Conservation (phyloP, 1,140 invertebrate genomes). For the Ceratina australensis region DNA sequence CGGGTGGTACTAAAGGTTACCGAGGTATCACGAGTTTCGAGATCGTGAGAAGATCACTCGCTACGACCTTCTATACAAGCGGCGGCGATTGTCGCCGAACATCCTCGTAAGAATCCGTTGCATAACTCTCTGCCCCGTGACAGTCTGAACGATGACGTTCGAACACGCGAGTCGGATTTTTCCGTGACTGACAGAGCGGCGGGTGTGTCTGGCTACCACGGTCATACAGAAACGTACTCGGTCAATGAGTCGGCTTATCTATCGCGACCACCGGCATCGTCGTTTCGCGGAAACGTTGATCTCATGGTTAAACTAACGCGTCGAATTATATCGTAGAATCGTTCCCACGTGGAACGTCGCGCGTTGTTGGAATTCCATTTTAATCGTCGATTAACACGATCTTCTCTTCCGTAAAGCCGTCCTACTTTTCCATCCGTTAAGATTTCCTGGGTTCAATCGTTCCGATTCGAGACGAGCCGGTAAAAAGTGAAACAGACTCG, state of each 20-base stretch:
- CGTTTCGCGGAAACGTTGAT: conserved; percentile 16
- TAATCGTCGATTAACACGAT: conserved; percentile 29
- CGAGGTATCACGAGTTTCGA: not conserved
- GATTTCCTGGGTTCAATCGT: not conserved
- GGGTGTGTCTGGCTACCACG: conserved; percentile 19
- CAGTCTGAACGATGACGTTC: conserved; percentile 9
- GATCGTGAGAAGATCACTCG: not conserved
- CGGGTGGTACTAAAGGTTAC: conserved; percentile 35
- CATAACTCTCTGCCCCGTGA: conserved; percentile 24
- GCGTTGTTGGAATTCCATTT: not conserved
- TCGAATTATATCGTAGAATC: conserved; percentile 34
- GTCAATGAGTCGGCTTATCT: conserved; percentile 21
- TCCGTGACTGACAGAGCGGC: conserved; percentile 23
- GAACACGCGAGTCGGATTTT: conserved; percentile 14
- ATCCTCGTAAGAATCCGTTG: conserved; percentile 25
- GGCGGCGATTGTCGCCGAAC: not conserved
- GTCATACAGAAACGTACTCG: not conserved
- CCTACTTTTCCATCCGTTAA: not conserved
- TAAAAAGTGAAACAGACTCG: not conserved
- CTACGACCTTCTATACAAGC: conserved; percentile 6
- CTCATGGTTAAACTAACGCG: too few relatives aligned
- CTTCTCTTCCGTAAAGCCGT: not conserved
- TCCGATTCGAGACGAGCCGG: not conserved
- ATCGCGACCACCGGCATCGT: conserved; percentile 25
- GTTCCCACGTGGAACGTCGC: conserved; percentile 58